Evolutionary conservation across 2,113 vertebrate genomes (phyloP), one percentile per base, ranked within the genome.

Genomic region (Pseudopipra pipra): DNA sequence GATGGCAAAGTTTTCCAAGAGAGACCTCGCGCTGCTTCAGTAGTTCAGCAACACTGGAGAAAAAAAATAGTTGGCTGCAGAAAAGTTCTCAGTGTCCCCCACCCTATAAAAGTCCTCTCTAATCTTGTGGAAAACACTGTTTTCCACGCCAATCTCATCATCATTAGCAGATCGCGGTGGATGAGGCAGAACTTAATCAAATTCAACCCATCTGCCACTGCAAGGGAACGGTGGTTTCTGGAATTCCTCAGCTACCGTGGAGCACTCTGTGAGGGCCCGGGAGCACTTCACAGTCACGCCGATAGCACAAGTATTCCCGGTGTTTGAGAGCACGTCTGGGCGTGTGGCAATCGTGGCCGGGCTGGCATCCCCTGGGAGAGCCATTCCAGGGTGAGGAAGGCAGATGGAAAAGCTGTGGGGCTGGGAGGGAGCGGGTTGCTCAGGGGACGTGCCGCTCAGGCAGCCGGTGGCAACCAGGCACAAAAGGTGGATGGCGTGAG

Each of bases 141-240:
- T 94, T 92, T 65, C 49, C 71, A n/a, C 8, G 19, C 43, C 85
- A 35, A 6, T 28, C 56, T 82, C 91, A 54, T 90, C 85, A 39
- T 62, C 79, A 31, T 84, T 67, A 90, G 54, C 67, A 83, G 71
- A 35, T 49, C 22, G 46, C n/a, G 19, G 87, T 9, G 78, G 63
- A 35, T 56, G 85, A 67, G 73, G 72, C 68, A 71, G 79, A 78
- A 78, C 52, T 93, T 56, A 44, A 84, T 55, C 80, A 84, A 92
- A 81, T 84, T 54, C 73, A 77, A n/a, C 56, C 44, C 86, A 15
- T 89, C 87, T 71, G 82, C 65, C 65, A 12, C 82, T 4, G 13
- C 80, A 41, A 68, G 55, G 15, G 71, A 56, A 12, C 1, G 10
- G 21, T 25, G 51, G 41, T 44, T 90, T 71, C 86, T 89, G 74